Percentiles rank a stretch among this genome's conserved stretches.
Evolutionary conservation across 2,797 vertebrate species (phyloP).

Genomic region (Pantherophis alleghaniensis): DNA sequence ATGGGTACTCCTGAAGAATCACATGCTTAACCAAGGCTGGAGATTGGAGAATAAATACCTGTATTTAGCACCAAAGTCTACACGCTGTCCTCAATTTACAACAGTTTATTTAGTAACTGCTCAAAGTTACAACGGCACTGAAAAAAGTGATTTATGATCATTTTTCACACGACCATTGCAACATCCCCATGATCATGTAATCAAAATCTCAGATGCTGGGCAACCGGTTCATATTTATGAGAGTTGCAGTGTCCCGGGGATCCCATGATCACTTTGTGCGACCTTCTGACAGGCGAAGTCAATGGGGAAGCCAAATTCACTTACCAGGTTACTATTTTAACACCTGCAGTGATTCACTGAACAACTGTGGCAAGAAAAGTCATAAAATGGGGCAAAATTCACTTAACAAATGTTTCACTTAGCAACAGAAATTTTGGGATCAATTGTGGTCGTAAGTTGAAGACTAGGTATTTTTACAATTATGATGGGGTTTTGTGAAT

Average conservation of each 20-base stretch:
- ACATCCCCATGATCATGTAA: not conserved
- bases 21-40: not conserved
- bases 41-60: not conserved
- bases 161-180: not conserved
- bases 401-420: not conserved
- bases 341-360: not conserved
- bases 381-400: not conserved
- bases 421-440: not conserved
- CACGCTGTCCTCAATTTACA: not conserved
- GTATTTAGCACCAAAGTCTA: not conserved
- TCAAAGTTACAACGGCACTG: not conserved
- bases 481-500: not conserved
- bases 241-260: not conserved
- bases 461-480: not conserved
- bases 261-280: not conserved
- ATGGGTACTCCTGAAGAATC: not conserved
- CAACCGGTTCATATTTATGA: not conserved
- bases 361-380: not conserved
- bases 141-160: not conserved
- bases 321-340: not conserved
- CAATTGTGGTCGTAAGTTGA: not conserved
- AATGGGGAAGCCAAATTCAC: not conserved
- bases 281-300: not conserved
- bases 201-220: not conserved
- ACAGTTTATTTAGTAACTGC: not conserved